Evolutionary conservation across 2,888 invertebrate genomes (phyloP).

Genomic region (Fragum fragum): DNA sequence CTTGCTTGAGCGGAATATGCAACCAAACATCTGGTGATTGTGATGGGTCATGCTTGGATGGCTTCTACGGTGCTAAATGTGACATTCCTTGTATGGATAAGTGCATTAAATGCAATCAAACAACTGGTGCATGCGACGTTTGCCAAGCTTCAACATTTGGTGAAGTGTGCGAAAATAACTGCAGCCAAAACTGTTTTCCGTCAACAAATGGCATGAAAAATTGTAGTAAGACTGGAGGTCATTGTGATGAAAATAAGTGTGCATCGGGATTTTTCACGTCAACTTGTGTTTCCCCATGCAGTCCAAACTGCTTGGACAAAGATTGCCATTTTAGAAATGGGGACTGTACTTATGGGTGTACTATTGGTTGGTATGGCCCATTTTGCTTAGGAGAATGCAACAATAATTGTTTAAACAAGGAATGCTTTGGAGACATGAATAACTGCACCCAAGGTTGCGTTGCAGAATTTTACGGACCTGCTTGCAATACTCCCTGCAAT

Average conservation of each 20-base stretch:
- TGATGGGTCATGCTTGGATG: conserved; percentile 31
- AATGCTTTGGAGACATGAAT: conserved; percentile 24
- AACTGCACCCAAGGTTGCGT: conserved; percentile 29
- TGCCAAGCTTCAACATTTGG: conserved; percentile 51
- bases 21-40: conserved; percentile 42
- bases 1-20: conserved; percentile 44
- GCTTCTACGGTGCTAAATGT: conserved; percentile 46
- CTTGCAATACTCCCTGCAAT: conserved; percentile 20
- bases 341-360: conserved; percentile 15
- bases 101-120: conserved; percentile 45
- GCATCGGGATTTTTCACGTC: conserved; percentile 36
- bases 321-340: conserved; percentile 24
- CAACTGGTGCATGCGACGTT: conserved; percentile 44
- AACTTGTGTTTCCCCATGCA: conserved; percentile 39
- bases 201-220: conserved; percentile 19
- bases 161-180: conserved; percentile 44
- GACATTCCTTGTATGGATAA: conserved; percentile 37
- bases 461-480: conserved; percentile 10
- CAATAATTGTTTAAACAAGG: conserved; percentile 18
- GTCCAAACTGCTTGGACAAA: conserved; percentile 13
- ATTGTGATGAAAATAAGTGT: conserved; percentile 38
- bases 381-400: conserved; percentile 41
- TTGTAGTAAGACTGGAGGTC: conserved; percentile 38
- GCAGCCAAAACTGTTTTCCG: conserved; percentile 45
- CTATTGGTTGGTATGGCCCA: conserved; percentile 39